A percentile compares a stretch with the other conserved stretches of the same genome.
phyloP scores from a whole-genome alignment of 2,113 vertebrate species.

The Megaptera novaeangliae region DNA sequence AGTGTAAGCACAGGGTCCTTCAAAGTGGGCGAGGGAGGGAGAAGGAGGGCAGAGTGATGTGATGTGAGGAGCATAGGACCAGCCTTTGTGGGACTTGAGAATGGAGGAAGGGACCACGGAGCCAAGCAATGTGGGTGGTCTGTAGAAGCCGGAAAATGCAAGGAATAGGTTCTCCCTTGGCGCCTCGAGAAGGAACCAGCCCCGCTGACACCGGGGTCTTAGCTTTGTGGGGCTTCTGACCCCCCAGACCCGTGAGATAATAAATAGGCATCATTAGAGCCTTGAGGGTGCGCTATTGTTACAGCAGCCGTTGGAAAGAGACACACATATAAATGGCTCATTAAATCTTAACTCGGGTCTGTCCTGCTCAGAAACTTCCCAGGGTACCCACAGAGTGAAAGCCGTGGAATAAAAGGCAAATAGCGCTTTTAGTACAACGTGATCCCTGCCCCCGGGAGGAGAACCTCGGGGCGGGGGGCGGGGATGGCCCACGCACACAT shows the following conservation, averaged over 20 bases:
- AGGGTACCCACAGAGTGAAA: no score
- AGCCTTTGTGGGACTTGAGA: not conserved
- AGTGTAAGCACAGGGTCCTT: not conserved
- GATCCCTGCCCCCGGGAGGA: no score
- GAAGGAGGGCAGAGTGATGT: not conserved
- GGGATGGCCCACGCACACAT: no score
- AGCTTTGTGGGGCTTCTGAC: not conserved
- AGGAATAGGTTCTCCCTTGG: not conserved
- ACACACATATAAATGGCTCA: not conserved
- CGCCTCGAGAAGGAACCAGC: not conserved
- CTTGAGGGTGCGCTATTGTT: not conserved
- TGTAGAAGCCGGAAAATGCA: not conserved
- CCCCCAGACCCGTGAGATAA: accelerated
- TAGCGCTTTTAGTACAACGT: no score
- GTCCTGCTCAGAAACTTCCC: no score
- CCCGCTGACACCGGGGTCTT: accelerated
- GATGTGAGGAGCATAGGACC: not conserved
- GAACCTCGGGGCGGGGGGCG: no score
- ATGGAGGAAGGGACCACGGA: not conserved
- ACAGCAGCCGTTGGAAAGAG: not conserved
- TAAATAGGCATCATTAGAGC: no score
- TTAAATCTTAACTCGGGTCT: not conserved
- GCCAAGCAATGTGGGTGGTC: not conserved
- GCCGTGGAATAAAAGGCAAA: no score
- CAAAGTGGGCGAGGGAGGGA: not conserved